A percentile compares a stretch with the other conserved stretches of the same genome.
Evolutionary conservation across 2,888 invertebrate species (phyloP).

Genomic region (Ochropacha duplaris): DNA sequence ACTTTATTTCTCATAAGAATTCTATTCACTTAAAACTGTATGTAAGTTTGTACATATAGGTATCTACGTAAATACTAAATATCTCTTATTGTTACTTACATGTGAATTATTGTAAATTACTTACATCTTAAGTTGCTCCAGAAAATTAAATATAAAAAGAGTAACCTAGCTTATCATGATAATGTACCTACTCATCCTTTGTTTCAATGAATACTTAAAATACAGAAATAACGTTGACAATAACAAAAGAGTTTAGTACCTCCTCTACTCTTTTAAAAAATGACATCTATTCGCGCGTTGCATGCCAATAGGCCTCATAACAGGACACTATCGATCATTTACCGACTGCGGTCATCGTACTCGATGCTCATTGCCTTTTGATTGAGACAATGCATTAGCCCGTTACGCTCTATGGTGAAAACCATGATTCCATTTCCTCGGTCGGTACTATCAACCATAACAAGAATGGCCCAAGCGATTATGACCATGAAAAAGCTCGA

Average conservation of each 20-base stretch:
- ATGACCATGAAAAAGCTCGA: conserved; percentile 60
- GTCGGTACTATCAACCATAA: conserved; percentile 57
- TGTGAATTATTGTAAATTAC: too few relatives aligned
- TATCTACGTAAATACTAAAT: too few relatives aligned
- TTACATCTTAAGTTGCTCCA: too few relatives aligned
- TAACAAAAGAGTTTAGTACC: background rate
- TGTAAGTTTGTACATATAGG: too few relatives aligned
- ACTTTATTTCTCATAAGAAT: too few relatives aligned
- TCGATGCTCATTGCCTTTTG: conserved; percentile 70
- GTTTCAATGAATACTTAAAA: background rate
- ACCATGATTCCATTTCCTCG: conserved; percentile 58
- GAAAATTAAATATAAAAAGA: too few relatives aligned
- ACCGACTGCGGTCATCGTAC: conserved; percentile 67
- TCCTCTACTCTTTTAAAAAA: conserved; percentile 20
- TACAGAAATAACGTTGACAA: background rate
- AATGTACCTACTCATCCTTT: too few relatives aligned
- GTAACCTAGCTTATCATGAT: too few relatives aligned
- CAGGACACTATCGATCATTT: conserved; percentile 68
- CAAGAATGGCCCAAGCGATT: conserved; percentile 52
- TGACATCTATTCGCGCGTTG: conserved; percentile 42
- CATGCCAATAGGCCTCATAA: conserved; percentile 51
- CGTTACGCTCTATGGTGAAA: conserved; percentile 58
- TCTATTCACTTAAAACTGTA: too few relatives aligned
- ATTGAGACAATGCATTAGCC: conserved; percentile 72
- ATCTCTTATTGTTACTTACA: too few relatives aligned